Percentiles rank a stretch among this genome's conserved stretches.
Conservation (phyloP, 2,797 vertebrate species). For the Sparus aurata region DNA sequence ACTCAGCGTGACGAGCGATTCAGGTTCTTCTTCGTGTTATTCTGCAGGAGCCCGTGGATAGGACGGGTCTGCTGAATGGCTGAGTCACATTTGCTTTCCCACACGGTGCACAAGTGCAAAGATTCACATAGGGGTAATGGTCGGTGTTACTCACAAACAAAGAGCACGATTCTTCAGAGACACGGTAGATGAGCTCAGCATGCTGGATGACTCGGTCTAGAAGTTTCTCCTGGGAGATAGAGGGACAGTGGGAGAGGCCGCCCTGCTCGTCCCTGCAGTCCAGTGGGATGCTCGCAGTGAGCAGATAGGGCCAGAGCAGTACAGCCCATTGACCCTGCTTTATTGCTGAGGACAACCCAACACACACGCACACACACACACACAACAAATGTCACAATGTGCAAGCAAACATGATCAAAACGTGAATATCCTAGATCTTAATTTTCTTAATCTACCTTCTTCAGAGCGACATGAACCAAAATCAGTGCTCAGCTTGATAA, state of each 20-base stretch:
- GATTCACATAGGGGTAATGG: not conserved
- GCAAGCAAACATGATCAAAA: not conserved
- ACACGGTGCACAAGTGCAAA: not conserved
- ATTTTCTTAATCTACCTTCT: not conserved
- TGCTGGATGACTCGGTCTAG: constrained; percentile 86
- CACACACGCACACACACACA: too few relatives aligned
- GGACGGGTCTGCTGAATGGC: not conserved
- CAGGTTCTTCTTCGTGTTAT: not conserved
- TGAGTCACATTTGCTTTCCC: not conserved
- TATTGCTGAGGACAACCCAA: constrained; percentile 58
- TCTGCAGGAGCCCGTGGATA: constrained; percentile 6
- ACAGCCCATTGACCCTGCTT: constrained; percentile 60
- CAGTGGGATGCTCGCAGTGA: constrained; percentile 65
- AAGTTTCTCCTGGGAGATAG: constrained; percentile 86
- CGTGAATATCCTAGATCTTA: not conserved
- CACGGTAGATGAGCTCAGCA: constrained; percentile 84
- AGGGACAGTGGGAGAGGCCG: constrained; percentile 68
- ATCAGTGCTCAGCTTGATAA: not conserved
- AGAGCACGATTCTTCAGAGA: constrained; percentile 84
- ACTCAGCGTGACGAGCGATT: constrained; percentile 12
- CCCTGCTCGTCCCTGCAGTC: constrained; percentile 79
- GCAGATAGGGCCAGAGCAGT: constrained; percentile 67
- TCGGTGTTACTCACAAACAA: constrained; percentile 82
- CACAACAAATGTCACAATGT: constrained; percentile 7
- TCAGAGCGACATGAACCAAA: not conserved